phyloP scores from a whole-genome alignment of 2,888 invertebrate genomes.

The Cartodere bifasciata region DNA sequence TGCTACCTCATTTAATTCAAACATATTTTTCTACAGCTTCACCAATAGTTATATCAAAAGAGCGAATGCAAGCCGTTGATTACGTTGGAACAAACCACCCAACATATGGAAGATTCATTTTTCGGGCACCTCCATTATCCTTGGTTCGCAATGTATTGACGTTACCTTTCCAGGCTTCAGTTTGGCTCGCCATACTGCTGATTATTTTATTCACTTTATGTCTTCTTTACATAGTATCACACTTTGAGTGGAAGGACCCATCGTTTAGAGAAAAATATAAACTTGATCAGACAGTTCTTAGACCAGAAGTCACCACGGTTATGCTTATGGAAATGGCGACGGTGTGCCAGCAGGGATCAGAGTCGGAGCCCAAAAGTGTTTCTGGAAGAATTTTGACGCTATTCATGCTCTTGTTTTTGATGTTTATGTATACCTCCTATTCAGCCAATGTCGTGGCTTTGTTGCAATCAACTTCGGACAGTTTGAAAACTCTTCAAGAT shows the following conservation, averaged over 20 bases:
- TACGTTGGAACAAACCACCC: conserved; percentile 3
- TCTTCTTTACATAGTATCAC: neutral
- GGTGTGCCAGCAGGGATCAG: conserved; percentile 35
- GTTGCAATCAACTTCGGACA: conserved; percentile 45
- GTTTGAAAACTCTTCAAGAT: conserved; percentile 40
- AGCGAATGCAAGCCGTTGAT: conserved; percentile 1
- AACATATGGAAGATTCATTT: conserved; percentile 8
- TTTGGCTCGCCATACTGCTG: conserved; percentile 28
- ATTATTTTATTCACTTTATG: conserved; percentile 18
- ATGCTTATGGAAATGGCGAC: conserved; percentile 32
- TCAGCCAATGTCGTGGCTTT: conserved; percentile 52
- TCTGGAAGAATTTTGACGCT: conserved; percentile 32
- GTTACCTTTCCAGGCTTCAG: conserved; percentile 7
- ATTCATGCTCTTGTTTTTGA: conserved; percentile 27
- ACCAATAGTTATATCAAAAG: too few species aligned
- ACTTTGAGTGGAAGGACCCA: conserved; percentile 2
- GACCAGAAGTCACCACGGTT: conserved; percentile 14
- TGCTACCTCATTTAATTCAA: too few species aligned
- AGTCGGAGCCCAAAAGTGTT: conserved; percentile 28
- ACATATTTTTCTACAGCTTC: too few species aligned
- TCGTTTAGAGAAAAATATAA: neutral
- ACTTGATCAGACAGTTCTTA: neutral
- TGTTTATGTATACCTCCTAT: conserved; percentile 48
- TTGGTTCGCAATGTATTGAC: conserved; percentile 11
- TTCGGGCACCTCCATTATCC: conserved; percentile 9